A percentile compares a stretch with the other conserved stretches of the same genome.
Conservation (phyloP, 2,888 invertebrate genomes). For the Pyrrhia umbra region DNA sequence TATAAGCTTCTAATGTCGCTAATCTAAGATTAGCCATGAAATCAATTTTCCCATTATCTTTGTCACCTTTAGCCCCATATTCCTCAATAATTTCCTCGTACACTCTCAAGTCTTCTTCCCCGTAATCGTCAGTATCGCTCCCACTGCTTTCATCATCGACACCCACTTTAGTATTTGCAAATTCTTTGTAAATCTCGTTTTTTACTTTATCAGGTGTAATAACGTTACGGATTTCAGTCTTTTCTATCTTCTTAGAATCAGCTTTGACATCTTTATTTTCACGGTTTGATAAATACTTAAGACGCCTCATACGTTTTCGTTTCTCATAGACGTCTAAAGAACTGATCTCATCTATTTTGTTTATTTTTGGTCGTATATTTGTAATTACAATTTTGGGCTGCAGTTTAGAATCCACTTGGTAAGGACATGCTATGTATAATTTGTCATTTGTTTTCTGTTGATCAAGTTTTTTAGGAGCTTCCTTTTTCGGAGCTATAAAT, state of each 20-base stretch:
- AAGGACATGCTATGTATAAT: conserved; percentile 80
- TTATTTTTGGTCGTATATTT: conserved; percentile 76
- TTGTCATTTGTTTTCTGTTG: conserved; percentile 77
- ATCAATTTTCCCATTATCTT: conserved; percentile 86
- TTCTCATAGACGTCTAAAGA: conserved; percentile 90
- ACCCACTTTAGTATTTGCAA: conserved; percentile 72
- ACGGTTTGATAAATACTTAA: conserved; percentile 79
- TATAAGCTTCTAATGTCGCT: conserved; percentile 90
- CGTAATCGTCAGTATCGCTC: conserved; percentile 87
- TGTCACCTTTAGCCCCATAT: conserved; percentile 77
- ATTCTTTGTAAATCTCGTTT: conserved; percentile 82
- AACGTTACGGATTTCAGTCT: conserved; percentile 69
- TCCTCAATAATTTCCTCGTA: conserved; percentile 89
- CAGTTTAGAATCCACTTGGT: conserved; percentile 81
- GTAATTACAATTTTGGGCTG: conserved; percentile 84
- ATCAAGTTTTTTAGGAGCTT: conserved; percentile 72
- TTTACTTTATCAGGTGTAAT: conserved; percentile 83
- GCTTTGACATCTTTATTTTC: conserved; percentile 59
- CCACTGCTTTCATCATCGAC: conserved; percentile 82
- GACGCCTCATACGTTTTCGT: conserved; percentile 83
- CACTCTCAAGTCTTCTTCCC: conserved; percentile 85
- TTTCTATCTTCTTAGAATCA: conserved; percentile 66
- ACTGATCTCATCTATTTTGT: conserved; percentile 80
- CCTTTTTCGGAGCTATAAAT: conserved; percentile 70
- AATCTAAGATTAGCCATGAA: conserved; percentile 92